Percentiles rank a stretch among this genome's conserved stretches.
These are phyloP conservation scores for Nymphalis io DNA, from an alignment of 1,140 invertebrate species.

Conservation along the genomic window DNA sequence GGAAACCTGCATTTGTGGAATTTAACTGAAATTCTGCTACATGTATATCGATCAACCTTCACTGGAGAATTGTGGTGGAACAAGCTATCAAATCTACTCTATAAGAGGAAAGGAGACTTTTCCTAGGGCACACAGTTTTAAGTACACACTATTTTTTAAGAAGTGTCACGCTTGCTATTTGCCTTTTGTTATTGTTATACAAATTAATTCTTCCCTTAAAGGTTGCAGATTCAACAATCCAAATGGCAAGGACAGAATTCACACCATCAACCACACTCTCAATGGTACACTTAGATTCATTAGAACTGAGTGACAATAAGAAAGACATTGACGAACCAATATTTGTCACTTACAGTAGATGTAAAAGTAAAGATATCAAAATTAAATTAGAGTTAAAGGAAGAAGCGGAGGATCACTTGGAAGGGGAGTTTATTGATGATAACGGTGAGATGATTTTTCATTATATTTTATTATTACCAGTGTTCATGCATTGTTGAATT, in stretches of 20 bases:
- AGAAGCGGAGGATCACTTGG: conserved; percentile 40
- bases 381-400: conserved; percentile 52
- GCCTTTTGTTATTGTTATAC: background rate
- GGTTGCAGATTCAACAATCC: conserved; percentile 38
- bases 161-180: too few relatives aligned
- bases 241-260: conserved; percentile 19
- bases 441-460: conserved; percentile 35
- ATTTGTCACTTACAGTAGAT: conserved; percentile 9
- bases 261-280: conserved; percentile 8
- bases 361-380: conserved; percentile 1
- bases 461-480: background rate
- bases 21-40: too few relatives aligned
- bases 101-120: too few relatives aligned
- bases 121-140: too few relatives aligned
- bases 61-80: too few relatives aligned
- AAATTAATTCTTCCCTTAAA: conserved; percentile 5
- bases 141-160: too few relatives aligned
- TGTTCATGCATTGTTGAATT: too few relatives aligned
- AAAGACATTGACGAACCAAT: conserved; percentile 11
- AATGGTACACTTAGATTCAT: conserved; percentile 3
- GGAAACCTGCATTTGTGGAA: too few relatives aligned
- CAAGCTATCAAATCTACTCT: too few relatives aligned
- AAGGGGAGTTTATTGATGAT: conserved; percentile 44
- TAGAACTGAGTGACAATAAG: conserved; percentile 13
- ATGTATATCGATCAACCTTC: too few relatives aligned